Evolutionary conservation across 2,797 vertebrate species (phyloP).

Genomic region (Tragopan temminckii): DNA sequence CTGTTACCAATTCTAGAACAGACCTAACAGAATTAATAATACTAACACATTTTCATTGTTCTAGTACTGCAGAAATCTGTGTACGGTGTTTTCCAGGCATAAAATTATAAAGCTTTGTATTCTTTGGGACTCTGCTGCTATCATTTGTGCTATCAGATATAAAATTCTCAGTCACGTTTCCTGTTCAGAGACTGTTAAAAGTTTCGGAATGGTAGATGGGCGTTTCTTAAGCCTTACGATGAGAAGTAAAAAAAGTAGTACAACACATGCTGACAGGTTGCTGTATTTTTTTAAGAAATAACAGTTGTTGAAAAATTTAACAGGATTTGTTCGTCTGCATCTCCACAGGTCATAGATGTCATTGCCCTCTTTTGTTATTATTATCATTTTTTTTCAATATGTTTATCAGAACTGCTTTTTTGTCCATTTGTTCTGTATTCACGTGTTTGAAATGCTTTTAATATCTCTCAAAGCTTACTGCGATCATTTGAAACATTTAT

Average conservation of each 20-base stretch:
- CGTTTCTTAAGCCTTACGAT: constrained; percentile 38
- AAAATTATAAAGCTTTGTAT: constrained; percentile 23
- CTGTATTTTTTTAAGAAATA: constrained; percentile 56
- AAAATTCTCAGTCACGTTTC: constrained; percentile 42
- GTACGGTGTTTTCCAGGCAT: background rate
- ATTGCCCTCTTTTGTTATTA: constrained; percentile 34
- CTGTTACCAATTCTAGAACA: constrained; percentile 64
- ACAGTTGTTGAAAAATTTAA: constrained; percentile 44
- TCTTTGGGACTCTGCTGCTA: constrained; percentile 29
- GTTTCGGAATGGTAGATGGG: constrained; percentile 39
- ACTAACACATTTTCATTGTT: constrained; percentile 55
- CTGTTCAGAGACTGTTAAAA: constrained; percentile 47
- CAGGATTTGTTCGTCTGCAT: constrained; percentile 46
- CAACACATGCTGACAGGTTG: constrained; percentile 31
- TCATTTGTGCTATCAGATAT: background rate
- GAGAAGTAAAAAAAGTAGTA: constrained; percentile 53
- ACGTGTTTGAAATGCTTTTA: constrained; percentile 53
- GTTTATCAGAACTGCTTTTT: constrained; percentile 62
- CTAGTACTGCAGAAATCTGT: constrained; percentile 16
- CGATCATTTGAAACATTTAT: constrained; percentile 50
- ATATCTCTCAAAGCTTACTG: constrained; percentile 5
- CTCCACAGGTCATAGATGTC: constrained; percentile 55
- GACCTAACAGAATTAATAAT: constrained; percentile 44
- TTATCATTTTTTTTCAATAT: constrained; percentile 58
- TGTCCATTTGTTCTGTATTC: constrained; percentile 51